Conservation (phyloP, 2,797 vertebrate genomes). For the Avahi laniger region DNA sequence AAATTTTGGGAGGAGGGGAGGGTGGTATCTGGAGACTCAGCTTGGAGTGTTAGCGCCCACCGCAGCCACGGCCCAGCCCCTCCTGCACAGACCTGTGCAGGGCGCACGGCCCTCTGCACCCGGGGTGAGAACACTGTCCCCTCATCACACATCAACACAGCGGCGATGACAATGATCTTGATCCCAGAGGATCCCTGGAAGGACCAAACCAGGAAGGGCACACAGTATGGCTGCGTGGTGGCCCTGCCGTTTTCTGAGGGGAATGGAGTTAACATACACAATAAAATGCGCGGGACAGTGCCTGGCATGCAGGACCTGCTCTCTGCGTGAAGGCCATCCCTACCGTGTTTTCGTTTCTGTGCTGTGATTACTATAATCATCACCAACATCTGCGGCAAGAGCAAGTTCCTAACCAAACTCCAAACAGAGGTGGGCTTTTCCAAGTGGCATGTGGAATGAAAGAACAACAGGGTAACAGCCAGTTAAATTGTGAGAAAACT, state of each 20-base stretch:
- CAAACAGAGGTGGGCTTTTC: neutral
- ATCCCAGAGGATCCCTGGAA: accelerated
- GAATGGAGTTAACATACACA: accelerated
- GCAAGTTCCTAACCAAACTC: neutral
- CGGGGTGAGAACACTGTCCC: neutral
- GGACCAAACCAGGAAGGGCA: no score
- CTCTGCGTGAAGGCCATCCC: no score
- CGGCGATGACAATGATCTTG: accelerated
- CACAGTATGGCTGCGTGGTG: accelerated
- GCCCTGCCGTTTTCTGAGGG: accelerated
- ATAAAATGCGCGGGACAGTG: accelerated
- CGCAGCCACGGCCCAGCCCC: neutral
- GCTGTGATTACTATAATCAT: accelerated
- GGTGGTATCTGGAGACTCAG: neutral
- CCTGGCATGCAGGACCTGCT: neutral
- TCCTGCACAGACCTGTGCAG: neutral
- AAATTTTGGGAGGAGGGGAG: neutral
- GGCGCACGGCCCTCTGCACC: neutral
- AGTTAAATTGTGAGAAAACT: neutral
- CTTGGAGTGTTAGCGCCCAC: neutral
- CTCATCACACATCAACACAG: neutral
- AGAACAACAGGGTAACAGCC: no score
- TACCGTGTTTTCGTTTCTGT: neutral
- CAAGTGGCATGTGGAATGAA: accelerated
- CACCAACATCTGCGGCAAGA: neutral